These are phyloP conservation scores for Falco rusticolus DNA, from an alignment of 2,797 vertebrate species.

Conservation along the genomic window DNA sequence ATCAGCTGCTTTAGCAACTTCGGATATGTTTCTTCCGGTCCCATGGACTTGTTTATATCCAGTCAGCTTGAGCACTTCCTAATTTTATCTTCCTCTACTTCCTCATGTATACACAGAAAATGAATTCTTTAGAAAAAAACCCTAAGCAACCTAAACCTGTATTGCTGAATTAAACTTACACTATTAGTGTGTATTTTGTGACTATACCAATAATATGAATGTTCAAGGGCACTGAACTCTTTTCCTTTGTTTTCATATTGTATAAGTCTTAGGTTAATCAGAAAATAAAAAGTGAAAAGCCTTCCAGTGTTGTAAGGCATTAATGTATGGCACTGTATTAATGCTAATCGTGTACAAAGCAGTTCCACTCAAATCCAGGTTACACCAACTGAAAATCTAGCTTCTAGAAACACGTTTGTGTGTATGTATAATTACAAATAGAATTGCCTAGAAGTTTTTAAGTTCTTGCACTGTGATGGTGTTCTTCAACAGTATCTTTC, in stretches of 20 bases:
- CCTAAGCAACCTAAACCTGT: not conserved
- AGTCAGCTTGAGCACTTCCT: not conserved
- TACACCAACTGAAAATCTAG: not conserved
- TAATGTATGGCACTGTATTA: not conserved
- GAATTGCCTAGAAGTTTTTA: not conserved
- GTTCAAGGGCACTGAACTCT: not conserved
- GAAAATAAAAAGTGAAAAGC: not conserved
- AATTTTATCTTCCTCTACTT: not conserved
- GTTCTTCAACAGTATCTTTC: not conserved
- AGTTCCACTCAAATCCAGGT: not conserved
- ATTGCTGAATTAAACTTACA: not conserved
- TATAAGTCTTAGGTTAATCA: not conserved
- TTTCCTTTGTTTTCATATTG: not conserved
- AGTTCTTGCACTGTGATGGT: not conserved
- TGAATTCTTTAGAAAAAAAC: not conserved
- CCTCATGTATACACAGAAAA: not conserved
- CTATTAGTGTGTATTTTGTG: not conserved
- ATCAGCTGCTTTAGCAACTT: not conserved
- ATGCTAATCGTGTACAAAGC: not conserved
- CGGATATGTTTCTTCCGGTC: not conserved
- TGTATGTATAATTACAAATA: not conserved
- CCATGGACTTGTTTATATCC: not conserved
- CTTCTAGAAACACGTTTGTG: not conserved
- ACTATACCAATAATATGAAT: not conserved
- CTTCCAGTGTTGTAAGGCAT: not conserved